phyloP scores from a whole-genome alignment of 2,888 invertebrate species.

The Thereva unica region DNA sequence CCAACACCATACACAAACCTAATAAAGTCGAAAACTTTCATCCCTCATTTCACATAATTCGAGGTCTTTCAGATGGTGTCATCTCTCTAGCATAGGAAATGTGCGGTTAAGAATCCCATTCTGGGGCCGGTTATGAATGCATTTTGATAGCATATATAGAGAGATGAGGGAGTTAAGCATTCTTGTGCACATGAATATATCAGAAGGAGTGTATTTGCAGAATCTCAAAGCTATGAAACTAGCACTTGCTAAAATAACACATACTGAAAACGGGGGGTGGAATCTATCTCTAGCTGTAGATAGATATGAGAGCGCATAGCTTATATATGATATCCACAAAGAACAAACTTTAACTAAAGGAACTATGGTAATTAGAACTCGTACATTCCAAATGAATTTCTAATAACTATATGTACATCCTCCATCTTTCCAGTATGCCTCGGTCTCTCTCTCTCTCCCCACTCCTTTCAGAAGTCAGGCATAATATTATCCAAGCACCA shows the following conservation, averaged over 20 bases:
- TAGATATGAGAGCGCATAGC: too few species aligned
- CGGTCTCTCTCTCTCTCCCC: not conserved
- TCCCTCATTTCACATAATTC: constrained; percentile 40
- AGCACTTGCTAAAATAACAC: constrained; percentile 17
- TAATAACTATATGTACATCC: constrained; percentile 30
- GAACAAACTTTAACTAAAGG: constrained; percentile 30
- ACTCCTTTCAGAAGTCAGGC: too few species aligned
- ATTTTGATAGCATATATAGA: not conserved
- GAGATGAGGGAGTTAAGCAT: constrained; percentile 15
- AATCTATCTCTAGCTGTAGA: constrained; percentile 15
- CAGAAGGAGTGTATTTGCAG: constrained; percentile 38
- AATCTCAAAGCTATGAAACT: constrained; percentile 26
- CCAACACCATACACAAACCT: constrained; percentile 26
- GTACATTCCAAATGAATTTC: constrained; percentile 40
- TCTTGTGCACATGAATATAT: constrained; percentile 39
- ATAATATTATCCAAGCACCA: too few species aligned
- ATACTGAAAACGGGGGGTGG: constrained; percentile 16
- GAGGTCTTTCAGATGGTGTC: constrained; percentile 37
- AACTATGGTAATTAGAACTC: constrained; percentile 41
- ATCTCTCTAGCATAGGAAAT: constrained; percentile 1
- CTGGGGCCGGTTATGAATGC: not conserved
- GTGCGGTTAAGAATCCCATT: constrained; percentile 1
- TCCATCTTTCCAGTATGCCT: not conserved
- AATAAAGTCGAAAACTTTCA: constrained; percentile 37
- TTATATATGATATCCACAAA: constrained; percentile 6